A percentile compares a stretch with the other conserved stretches of the same genome.
Evolutionary conservation across 2,113 vertebrate species (phyloP).

Genomic region (Poeciliopsis prolifica): DNA sequence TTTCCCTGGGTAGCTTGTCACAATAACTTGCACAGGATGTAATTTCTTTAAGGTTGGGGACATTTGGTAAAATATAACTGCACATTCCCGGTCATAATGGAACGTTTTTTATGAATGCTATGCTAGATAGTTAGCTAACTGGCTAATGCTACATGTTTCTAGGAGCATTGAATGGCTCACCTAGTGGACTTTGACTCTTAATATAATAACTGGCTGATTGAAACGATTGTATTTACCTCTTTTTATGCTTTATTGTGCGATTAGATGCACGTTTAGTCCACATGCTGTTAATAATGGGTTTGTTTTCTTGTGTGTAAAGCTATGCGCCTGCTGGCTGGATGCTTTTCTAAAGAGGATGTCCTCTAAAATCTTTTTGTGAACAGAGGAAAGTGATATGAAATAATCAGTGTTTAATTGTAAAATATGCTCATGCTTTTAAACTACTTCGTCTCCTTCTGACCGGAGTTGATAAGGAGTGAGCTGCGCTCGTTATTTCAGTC

Average conservation of each 20-base stretch:
- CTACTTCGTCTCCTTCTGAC: too few species aligned
- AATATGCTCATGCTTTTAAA: too few species aligned
- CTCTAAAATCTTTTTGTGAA: too few species aligned
- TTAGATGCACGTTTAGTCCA: background rate
- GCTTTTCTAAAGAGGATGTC: background rate
- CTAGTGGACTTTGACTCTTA: conserved; percentile 20
- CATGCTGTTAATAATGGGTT: background rate
- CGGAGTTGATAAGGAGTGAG: too few species aligned
- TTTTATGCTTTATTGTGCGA: rapidly evolving
- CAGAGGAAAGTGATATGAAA: too few species aligned
- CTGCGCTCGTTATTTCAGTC: too few species aligned
- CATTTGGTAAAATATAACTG: rapidly evolving
- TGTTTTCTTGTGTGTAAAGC: background rate
- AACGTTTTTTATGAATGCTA: background rate
- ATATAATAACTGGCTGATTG: background rate
- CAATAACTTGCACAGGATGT: rapidly evolving
- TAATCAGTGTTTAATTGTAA: too few species aligned
- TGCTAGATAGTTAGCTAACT: conserved; percentile 7
- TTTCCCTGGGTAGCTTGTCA: rapidly evolving
- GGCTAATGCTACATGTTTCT: conserved; percentile 7
- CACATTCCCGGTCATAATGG: rapidly evolving
- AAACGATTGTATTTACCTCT: rapidly evolving
- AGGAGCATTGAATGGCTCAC: background rate
- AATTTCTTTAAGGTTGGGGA: rapidly evolving
- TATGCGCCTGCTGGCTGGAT: background rate